Conservation (phyloP, 30 jellyfish, hydroid and myxozoan species). For the Morbakka virulenta region DNA sequence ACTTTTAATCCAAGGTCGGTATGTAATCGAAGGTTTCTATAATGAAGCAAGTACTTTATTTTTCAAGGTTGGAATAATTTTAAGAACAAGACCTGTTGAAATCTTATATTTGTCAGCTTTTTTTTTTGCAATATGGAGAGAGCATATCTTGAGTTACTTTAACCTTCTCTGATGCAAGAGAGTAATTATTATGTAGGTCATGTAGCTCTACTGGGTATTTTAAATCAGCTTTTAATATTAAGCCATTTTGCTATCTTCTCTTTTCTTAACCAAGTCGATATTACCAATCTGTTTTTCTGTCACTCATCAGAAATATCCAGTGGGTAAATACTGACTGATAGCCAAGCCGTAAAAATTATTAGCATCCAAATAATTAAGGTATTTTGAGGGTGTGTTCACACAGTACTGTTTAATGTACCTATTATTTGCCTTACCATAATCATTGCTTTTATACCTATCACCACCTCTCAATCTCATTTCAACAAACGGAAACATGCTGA, state of each 20-base stretch:
- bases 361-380: constrained; percentile 59
- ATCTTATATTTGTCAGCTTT: too few relatives aligned
- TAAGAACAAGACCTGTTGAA: too few relatives aligned
- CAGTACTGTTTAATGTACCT: constrained; percentile 1
- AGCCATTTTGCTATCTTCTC: constrained; percentile 26
- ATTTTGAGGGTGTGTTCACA: constrained; percentile 10
- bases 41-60: constrained; percentile 31
- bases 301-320: constrained; percentile 47
- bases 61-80: constrained; percentile 51
- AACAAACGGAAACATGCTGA: constrained; percentile 6
- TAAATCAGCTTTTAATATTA: constrained; percentile 44
- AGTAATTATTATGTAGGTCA: constrained; percentile 64
- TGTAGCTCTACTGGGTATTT: too few relatives aligned
- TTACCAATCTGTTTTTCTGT: constrained; percentile 12
- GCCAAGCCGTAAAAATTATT: constrained; percentile 83
- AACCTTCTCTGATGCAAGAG: constrained; percentile 57
- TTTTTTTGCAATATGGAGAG: constrained; percentile 10
- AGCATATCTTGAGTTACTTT: too few relatives aligned
- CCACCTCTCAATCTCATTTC: constrained; percentile 59
- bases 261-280: not conserved
- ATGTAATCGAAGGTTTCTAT: too few relatives aligned
- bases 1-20: constrained; percentile 29
- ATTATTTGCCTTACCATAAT: constrained; percentile 36
- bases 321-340: constrained; percentile 58
- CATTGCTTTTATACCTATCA: not conserved